Evolutionary conservation across 2,888 invertebrate genomes (phyloP).

Genomic region (Gymnosoma rotundatum): DNA sequence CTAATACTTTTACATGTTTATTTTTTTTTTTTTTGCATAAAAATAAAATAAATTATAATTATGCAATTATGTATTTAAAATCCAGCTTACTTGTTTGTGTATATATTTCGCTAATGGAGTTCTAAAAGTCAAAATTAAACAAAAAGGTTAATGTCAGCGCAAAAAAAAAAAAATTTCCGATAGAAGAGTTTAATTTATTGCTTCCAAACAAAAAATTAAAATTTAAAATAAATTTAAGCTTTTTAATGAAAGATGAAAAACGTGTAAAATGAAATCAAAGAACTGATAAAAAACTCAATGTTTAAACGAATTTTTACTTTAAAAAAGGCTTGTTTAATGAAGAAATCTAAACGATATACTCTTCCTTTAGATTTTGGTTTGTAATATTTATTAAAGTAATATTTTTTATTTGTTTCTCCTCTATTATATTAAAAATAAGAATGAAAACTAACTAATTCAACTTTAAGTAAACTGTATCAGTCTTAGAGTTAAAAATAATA

Average conservation of each 20-base stretch:
- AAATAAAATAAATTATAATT: slow-evolving; percentile 49
- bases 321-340: too few species aligned
- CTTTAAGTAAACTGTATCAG: too few species aligned
- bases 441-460: too few species aligned
- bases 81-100: not conserved
- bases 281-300: not conserved
- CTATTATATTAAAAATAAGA: too few species aligned
- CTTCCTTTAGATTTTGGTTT: too few species aligned
- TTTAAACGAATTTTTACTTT: too few species aligned
- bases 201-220: not conserved
- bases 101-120: slow-evolving; percentile 41
- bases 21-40: slow-evolving; percentile 24
- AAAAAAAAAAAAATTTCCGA: not conserved
- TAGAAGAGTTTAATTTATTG: slow-evolving; percentile 13
- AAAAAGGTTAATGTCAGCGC: slow-evolving; percentile 35
- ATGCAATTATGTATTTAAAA: slow-evolving; percentile 47
- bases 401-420: too few species aligned
- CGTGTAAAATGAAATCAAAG: not conserved
- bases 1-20: slow-evolving; percentile 72
- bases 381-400: too few species aligned
- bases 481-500: too few species aligned
- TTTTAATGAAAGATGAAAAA: not conserved
- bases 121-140: slow-evolving; percentile 47
- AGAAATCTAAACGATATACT: too few species aligned
- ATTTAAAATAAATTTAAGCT: not conserved